Percentiles rank a stretch among this genome's conserved stretches.
Evolutionary conservation across 2,888 invertebrate species (phyloP).

Genomic region (Hedychridium roseum): DNA sequence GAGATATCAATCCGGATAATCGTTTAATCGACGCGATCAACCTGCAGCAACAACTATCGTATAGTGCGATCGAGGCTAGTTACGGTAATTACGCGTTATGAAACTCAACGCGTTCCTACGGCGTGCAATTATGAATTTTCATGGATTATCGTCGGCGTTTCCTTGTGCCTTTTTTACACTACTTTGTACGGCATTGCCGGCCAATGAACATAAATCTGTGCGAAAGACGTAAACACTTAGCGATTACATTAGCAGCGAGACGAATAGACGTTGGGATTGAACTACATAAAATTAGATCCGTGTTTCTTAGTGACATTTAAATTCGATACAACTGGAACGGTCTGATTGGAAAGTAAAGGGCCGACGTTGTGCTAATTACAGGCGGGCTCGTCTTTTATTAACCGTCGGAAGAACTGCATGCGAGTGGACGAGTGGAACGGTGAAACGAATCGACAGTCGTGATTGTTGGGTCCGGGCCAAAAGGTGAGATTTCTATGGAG

Average conservation of each 20-base stretch:
- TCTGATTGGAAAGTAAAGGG: no score
- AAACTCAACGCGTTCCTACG: slow-evolving; percentile 4
- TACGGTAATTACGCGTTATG: neutral
- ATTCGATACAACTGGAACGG: slow-evolving; percentile 15
- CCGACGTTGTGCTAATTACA: no score
- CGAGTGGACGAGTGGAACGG: no score
- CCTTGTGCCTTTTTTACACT: no score
- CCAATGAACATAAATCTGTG: no score
- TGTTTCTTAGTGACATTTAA: no score
- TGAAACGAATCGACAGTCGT: neutral
- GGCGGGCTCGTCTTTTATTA: neutral
- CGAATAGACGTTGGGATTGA: no score
- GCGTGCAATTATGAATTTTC: slow-evolving; percentile 42
- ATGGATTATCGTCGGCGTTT: slow-evolving; percentile 38
- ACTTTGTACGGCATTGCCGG: no score
- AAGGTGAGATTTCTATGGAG: slow-evolving; percentile 13
- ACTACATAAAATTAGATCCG: no score
- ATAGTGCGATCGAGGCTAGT: neutral
- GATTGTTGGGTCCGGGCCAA: no score
- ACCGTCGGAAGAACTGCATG: neutral
- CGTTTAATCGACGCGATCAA: slow-evolving; percentile 44
- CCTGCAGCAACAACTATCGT: neutral
- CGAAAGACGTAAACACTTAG: no score
- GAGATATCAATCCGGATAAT: slow-evolving; percentile 44
- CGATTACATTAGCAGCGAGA: no score